Base-by-base conservation (phyloP, 2,888 invertebrate species). In the Meta bourneti region DNA sequence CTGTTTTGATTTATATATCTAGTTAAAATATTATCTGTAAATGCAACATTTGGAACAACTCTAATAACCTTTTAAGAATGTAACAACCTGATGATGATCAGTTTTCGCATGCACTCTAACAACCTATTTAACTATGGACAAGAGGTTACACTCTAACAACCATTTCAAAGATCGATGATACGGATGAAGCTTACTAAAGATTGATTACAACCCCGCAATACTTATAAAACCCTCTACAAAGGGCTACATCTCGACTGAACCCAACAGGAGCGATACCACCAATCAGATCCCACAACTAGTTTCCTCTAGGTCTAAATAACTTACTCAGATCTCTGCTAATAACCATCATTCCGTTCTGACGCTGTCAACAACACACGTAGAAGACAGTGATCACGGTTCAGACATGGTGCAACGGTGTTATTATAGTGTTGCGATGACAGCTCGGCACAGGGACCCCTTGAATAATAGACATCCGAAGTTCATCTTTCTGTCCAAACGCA, bases 401-500 rank as follows among this genome's bases (percentile, higher is more conserved):
- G 80, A 88, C 88, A 49, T 34, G 81, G 72, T 19, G 81, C 88
- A 88, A 88, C 69, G 52, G 81, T 72, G 81, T 88, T 81, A 88
- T 88, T 88, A 87, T 72, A 74, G 71, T 71, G 72, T 54, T 20
- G 71, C 16, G 49, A 11, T 70, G 86, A 70, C 78, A 86, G 77
- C 78, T 70, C 51, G 19, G 70, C 49, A 34, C 34, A 9, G 54
- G 19, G 70, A 13, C 20, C 61, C 49, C 5, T 11, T 75, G 81
- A 81, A 81, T 88, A 88, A 88, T 75, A 69, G 81, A 72, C 79
- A 75, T 61, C 69, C 88, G 19, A 48, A 79, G 74, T 86, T 69
- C 88, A 54, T 88, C 80, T 88, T 81, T 75, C 80, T 88, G 81
- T 81, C 88, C 75, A 61, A 75, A 88, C 74, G 81, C n/a, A 61